phyloP scores from a whole-genome alignment of 1,140 invertebrate genomes.

The Drosophila pseudoobscura region DNA sequence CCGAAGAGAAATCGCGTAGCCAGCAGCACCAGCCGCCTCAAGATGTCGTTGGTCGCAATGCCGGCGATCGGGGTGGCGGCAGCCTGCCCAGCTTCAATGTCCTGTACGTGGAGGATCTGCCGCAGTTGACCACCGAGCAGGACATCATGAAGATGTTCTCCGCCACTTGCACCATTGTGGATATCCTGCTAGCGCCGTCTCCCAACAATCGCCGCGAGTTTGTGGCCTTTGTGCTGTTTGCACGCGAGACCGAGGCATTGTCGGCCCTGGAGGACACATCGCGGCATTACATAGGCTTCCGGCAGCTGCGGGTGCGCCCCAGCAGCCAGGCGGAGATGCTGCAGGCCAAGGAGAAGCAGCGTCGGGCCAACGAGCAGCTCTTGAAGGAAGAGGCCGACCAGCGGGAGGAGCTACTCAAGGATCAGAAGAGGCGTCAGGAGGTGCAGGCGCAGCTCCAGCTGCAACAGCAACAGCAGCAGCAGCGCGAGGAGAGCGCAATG shows the following conservation, averaged over 20 bases:
- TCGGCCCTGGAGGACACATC: slow-evolving; percentile 85
- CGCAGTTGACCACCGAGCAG: slow-evolving; percentile 89
- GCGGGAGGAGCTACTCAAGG: slow-evolving; percentile 48
- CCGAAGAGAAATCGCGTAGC: slow-evolving; percentile 55
- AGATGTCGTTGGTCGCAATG: slow-evolving; percentile 12
- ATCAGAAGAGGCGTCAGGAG: slow-evolving; percentile 37
- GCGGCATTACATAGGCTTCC: slow-evolving; percentile 85
- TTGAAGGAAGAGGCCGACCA: slow-evolving; percentile 74
- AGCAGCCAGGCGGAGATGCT: slow-evolving; percentile 85
- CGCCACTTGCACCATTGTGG: slow-evolving; percentile 87
- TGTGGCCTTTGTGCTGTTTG: slow-evolving; percentile 90
- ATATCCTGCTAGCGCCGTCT: slow-evolving; percentile 87
- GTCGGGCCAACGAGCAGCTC: slow-evolving; percentile 79
- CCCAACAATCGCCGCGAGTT: slow-evolving; percentile 85
- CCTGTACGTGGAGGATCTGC: slow-evolving; percentile 88
- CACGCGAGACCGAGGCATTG: slow-evolving; percentile 87
- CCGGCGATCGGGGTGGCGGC: slow-evolving; percentile 5
- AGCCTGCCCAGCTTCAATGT: slow-evolving; percentile 83
- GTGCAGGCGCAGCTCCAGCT: background rate
- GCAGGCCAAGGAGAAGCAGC: slow-evolving; percentile 84
- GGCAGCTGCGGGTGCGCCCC: slow-evolving; percentile 84
- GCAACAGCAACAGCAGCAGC: slow-evolving; percentile 26
- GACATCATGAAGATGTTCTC: slow-evolving; percentile 91
- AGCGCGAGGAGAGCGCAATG: slow-evolving; percentile 15
- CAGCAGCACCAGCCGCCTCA: background rate